A percentile compares a stretch with the other conserved stretches of the same genome.
Evolutionary conservation across 1,140 invertebrate genomes (phyloP).

Genomic region (Eumeta japonica): DNA sequence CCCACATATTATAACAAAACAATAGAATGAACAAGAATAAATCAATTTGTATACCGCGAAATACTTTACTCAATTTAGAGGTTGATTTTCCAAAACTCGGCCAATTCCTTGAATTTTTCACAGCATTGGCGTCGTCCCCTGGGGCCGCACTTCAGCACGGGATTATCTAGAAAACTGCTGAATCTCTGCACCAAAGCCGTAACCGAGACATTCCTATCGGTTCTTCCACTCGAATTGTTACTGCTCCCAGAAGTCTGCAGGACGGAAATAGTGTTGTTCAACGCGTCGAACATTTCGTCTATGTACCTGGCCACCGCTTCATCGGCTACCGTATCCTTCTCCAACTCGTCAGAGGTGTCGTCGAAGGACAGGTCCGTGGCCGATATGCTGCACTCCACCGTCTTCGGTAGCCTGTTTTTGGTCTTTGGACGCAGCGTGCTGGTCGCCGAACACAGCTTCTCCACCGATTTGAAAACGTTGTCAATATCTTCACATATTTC

Average conservation of each 20-base stretch:
- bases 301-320: slow-evolving; percentile 32
- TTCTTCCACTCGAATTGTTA: slow-evolving; percentile 17
- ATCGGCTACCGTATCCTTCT: slow-evolving; percentile 12
- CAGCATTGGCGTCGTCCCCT: slow-evolving; percentile 25
- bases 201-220: slow-evolving; percentile 36
- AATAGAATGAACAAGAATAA: too few relatives aligned
- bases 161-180: slow-evolving; percentile 26
- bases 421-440: slow-evolving; percentile 23
- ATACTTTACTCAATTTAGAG: too few relatives aligned
- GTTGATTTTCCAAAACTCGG: slow-evolving; percentile 42
- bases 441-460: slow-evolving; percentile 25
- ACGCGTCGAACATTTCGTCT: slow-evolving; percentile 34
- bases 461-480: slow-evolving; percentile 42
- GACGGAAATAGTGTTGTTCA: slow-evolving; percentile 19
- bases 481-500: slow-evolving; percentile 39
- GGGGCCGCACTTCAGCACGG: slow-evolving; percentile 21
- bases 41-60: too few relatives aligned
- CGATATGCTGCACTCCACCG: slow-evolving; percentile 36
- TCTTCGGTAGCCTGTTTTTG: slow-evolving; percentile 17
- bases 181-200: slow-evolving; percentile 38
- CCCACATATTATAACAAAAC: too few relatives aligned
- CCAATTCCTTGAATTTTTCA: slow-evolving; percentile 33
- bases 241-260: slow-evolving; percentile 8
- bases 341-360: slow-evolving; percentile 20
- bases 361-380: slow-evolving; percentile 33